A percentile compares a stretch with the other conserved stretches of the same genome.
phyloP scores from a whole-genome alignment of 37 sponge, comb jelly and placozoan species.

The Ephydatia muelleri region DNA sequence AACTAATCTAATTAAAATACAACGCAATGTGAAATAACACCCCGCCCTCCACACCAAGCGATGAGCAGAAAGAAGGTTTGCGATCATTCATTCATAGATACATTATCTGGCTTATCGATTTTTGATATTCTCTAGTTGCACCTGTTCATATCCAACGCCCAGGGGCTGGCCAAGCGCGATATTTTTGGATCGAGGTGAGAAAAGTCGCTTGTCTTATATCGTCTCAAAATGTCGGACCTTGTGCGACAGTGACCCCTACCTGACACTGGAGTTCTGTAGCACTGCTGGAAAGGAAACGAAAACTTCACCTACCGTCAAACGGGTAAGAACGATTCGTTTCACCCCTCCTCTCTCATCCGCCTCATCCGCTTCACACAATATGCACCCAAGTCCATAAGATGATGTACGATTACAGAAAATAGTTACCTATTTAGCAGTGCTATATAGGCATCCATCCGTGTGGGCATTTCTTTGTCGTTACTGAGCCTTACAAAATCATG shows the following conservation, averaged over 20 bases:
- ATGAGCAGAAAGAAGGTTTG: not conserved
- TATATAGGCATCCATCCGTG: not conserved
- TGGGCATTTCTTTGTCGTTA: not conserved
- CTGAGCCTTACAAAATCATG: not conserved
- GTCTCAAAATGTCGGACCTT: too few relatives aligned
- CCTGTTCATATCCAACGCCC: not conserved
- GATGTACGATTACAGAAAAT: too few relatives aligned
- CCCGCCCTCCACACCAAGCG: too few relatives aligned
- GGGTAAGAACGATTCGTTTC: too few relatives aligned
- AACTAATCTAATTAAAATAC: too few relatives aligned
- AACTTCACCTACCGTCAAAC: too few relatives aligned
- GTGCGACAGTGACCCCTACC: not conserved
- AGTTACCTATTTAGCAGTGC: not conserved
- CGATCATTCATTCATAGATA: not conserved
- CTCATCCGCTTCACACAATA: too few relatives aligned
- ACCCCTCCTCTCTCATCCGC: too few relatives aligned
- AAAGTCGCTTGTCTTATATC: not conserved
- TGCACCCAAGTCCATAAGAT: too few relatives aligned
- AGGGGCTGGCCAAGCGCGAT: not conserved
- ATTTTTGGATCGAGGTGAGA: not conserved
- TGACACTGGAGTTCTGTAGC: too few relatives aligned
- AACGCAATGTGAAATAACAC: too few relatives aligned
- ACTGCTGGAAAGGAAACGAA: too few relatives aligned
- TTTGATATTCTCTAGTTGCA: not conserved
- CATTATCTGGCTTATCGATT: not conserved